Evolutionary conservation across 2,113 vertebrate species (phyloP).

Genomic region (Phaethon lepturus): DNA sequence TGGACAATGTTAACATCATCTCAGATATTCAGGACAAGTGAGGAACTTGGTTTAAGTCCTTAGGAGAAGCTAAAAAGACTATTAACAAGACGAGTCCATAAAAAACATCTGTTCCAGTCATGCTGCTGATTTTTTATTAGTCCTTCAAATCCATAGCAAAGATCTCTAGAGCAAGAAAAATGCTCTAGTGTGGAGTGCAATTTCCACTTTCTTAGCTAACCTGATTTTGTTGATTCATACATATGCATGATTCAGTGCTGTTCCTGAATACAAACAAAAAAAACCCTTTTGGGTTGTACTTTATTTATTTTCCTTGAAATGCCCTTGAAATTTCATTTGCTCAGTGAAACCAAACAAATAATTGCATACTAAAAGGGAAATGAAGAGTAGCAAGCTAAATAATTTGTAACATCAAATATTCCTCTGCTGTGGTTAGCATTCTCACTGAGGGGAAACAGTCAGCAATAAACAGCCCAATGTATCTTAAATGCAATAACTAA

Average conservation of each 20-base stretch:
- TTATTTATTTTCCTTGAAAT: conserved; percentile 83
- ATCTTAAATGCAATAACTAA: conserved; percentile 76
- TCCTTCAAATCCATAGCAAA: conserved; percentile 81
- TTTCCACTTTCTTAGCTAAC: conserved; percentile 82
- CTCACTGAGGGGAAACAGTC: conserved; percentile 63
- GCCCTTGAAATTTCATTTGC: conserved; percentile 83
- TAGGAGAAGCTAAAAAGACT: conserved; percentile 81
- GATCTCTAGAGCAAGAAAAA: conserved; percentile 83
- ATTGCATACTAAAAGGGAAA: conserved; percentile 79
- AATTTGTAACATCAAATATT: conserved; percentile 79
- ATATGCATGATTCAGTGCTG: conserved; percentile 80
- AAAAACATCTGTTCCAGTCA: conserved; percentile 88
- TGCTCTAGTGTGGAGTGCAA: conserved; percentile 76
- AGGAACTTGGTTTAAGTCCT: conserved; percentile 77
- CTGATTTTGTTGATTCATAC: conserved; percentile 83
- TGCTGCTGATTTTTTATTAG: conserved; percentile 84
- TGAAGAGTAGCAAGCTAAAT: conserved; percentile 71
- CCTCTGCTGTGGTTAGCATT: conserved; percentile 72
- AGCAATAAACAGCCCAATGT: conserved; percentile 70
- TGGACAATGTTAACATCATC: conserved; percentile 82
- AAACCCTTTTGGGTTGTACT: conserved; percentile 59
- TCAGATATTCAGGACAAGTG: conserved; percentile 80
- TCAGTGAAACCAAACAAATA: conserved; percentile 83
- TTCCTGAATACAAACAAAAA: conserved; percentile 75
- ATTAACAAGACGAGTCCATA: conserved; percentile 81